Conservation (phyloP, 2,888 invertebrate species). For the Mythimna loreyi region DNA sequence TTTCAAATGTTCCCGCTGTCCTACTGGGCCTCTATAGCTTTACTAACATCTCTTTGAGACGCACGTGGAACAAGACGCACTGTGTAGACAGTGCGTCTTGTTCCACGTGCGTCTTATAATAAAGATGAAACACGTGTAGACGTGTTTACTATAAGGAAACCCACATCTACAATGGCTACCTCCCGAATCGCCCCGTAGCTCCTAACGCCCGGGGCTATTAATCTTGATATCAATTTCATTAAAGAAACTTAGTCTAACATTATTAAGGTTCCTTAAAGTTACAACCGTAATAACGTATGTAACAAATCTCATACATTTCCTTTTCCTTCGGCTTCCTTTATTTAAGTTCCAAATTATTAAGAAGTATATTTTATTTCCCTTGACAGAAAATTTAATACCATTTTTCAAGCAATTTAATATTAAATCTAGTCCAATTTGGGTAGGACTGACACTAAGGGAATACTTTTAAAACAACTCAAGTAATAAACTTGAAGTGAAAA, state of each 20-base stretch:
- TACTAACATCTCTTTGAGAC: no score
- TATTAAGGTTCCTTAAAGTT: neutral
- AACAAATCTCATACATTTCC: conserved; percentile 5
- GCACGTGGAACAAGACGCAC: no score
- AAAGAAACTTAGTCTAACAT: neutral
- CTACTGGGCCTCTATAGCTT: no score
- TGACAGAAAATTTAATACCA: conserved; percentile 26
- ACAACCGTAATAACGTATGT: neutral
- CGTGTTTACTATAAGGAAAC: no score
- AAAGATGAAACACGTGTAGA: no score
- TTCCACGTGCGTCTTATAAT: no score
- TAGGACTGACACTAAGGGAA: conserved; percentile 47
- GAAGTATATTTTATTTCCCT: conserved; percentile 35
- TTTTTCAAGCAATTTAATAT: conserved; percentile 38
- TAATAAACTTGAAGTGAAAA: conserved; percentile 52
- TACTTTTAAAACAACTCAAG: conserved; percentile 50
- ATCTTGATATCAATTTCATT: neutral
- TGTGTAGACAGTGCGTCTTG: no score
- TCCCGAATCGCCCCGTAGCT: no score
- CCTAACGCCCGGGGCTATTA: neutral
- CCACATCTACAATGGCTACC: no score
- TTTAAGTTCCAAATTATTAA: conserved; percentile 19
- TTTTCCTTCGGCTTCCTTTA: neutral
- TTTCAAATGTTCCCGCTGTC: no score
- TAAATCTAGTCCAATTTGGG: conserved; percentile 40